Percentiles rank a stretch among this genome's conserved stretches.
Evolutionary conservation across 2,113 vertebrate species (phyloP).

Genomic region (Himantopus leucocephalus): DNA sequence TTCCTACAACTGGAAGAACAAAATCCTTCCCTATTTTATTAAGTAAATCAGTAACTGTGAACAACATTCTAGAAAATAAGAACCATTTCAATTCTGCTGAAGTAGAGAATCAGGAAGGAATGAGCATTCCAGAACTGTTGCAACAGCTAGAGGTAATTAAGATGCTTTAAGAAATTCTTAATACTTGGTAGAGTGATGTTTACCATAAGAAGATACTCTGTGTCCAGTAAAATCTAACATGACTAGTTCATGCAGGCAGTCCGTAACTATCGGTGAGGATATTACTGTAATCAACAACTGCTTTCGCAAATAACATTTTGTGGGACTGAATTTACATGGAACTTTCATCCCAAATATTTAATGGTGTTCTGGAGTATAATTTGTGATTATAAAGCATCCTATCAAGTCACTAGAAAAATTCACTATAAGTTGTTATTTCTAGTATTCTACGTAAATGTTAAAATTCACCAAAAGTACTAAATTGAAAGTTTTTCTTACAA

Average conservation of each 20-base stretch:
- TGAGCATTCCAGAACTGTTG: conserved; percentile 24
- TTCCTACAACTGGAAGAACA: conserved; percentile 43
- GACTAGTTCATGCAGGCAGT: neutral
- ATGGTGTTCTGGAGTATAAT: neutral
- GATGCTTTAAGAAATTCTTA: neutral
- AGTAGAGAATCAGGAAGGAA: conserved; percentile 27
- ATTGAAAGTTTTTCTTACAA: neutral
- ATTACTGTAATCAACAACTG: neutral
- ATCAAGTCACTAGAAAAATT: neutral
- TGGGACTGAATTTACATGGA: neutral
- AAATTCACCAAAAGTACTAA: neutral
- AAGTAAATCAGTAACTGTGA: conserved; percentile 48
- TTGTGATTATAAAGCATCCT: neutral
- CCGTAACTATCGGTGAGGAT: neutral
- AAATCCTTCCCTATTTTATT: conserved; percentile 70
- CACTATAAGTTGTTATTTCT: neutral
- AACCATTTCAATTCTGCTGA: conserved; percentile 56
- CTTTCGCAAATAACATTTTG: neutral
- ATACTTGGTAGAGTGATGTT: neutral
- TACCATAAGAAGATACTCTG: neutral
- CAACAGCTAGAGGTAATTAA: conserved; percentile 78
- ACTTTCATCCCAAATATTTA: neutral
- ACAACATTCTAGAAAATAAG: conserved; percentile 71
- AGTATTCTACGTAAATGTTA: neutral
- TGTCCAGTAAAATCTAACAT: neutral